Percentiles rank a stretch among this genome's conserved stretches.
These are phyloP conservation scores for Chymomyza fuscimana DNA, from an alignment of 2,888 invertebrate species.

Conservation along the genomic window DNA sequence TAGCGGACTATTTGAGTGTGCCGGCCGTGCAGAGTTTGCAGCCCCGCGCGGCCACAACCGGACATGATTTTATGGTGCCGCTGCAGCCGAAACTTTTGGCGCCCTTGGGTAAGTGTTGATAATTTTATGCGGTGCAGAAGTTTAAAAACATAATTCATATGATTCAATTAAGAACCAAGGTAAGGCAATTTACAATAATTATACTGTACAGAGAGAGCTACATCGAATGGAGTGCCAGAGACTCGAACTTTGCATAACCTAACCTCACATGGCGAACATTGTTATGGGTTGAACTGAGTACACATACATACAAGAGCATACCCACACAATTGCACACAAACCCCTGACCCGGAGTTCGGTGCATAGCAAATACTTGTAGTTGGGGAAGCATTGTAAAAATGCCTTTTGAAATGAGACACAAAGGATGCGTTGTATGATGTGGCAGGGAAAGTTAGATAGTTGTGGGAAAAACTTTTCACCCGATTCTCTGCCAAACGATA, in stretches of 20 bases:
- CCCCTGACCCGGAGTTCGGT: neutral
- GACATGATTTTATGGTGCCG: slow-evolving; percentile 86
- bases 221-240: neutral
- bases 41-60: slow-evolving; percentile 86
- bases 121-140: neutral
- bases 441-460: slow-evolving; percentile 11
- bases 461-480: slow-evolving; percentile 28
- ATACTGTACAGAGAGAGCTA: too few species aligned
- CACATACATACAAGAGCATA: neutral
- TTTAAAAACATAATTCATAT: neutral
- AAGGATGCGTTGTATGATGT: slow-evolving; percentile 34
- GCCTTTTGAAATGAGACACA: slow-evolving; percentile 26
- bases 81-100: slow-evolving; percentile 85
- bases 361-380: slow-evolving; percentile 24
- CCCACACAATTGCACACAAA: neutral
- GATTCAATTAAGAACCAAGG: neutral
- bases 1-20: slow-evolving; percentile 82
- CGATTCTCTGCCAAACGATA: neutral
- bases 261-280: slow-evolving; percentile 21
- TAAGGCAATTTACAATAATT: neutral
- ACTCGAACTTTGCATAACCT: neutral
- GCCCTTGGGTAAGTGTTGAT: slow-evolving; percentile 75
- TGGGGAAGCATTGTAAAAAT: slow-evolving; percentile 52
- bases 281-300: slow-evolving; percentile 3
- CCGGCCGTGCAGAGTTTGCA: slow-evolving; percentile 83